Evolutionary conservation across 2,888 invertebrate species (phyloP).

Genomic region (Sphecodes monilicornis): DNA sequence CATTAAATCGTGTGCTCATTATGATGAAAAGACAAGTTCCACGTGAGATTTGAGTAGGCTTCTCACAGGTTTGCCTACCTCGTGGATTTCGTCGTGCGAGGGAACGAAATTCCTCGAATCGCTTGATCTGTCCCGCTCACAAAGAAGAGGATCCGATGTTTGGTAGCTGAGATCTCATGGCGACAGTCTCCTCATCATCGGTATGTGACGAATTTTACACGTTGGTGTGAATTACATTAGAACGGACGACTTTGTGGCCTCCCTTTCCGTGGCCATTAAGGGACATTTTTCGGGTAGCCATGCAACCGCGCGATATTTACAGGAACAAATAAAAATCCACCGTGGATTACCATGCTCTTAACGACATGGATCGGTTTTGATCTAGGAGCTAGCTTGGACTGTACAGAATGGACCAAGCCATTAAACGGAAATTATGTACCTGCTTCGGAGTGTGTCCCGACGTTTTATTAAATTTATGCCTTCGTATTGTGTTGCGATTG

Average conservation of each 20-base stretch:
- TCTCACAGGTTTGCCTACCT: neutral
- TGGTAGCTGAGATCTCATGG: slow-evolving; percentile 41
- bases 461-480: neutral
- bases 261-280: slow-evolving; percentile 63
- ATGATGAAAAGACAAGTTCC: neutral
- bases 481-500: neutral
- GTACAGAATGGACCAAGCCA: slow-evolving; percentile 25
- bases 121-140: neutral
- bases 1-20: neutral
- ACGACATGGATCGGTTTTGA: slow-evolving; percentile 44
- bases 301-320: slow-evolving; percentile 46
- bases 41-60: neutral
- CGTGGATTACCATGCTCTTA: slow-evolving; percentile 32
- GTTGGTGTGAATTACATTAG: slow-evolving; percentile 75
- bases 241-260: slow-evolving; percentile 67
- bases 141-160: slow-evolving; percentile 11
- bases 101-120: slow-evolving; percentile 44
- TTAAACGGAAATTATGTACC: slow-evolving; percentile 63
- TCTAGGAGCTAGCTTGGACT: slow-evolving; percentile 44
- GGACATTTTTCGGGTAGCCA: slow-evolving; percentile 58
- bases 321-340: slow-evolving; percentile 53
- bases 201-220: slow-evolving; percentile 77
- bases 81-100: neutral
- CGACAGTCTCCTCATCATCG: slow-evolving; percentile 55
- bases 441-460: slow-evolving; percentile 30